A percentile compares a stretch with the other conserved stretches of the same genome.
These are phyloP conservation scores for Portunus trituberculatus DNA, from an alignment of 1,140 invertebrate species.

Conservation along the genomic window DNA sequence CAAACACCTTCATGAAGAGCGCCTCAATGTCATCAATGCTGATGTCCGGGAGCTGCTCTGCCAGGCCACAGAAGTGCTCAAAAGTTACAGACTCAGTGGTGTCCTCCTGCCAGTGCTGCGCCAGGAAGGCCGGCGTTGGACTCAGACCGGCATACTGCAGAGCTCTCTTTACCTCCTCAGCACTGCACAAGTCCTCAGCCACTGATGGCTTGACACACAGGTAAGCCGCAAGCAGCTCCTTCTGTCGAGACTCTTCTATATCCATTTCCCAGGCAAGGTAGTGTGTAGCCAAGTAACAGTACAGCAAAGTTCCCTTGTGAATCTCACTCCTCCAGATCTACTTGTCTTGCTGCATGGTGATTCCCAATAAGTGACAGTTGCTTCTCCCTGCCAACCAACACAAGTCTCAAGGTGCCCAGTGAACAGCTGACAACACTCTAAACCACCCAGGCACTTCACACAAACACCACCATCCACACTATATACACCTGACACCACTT, in stretches of 20 bases:
- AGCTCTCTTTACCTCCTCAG: slow-evolving; percentile 66
- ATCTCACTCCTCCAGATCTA: neutral
- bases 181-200: slow-evolving; percentile 69
- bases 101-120: slow-evolving; percentile 67
- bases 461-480: too few relatives aligned
- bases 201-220: slow-evolving; percentile 73
- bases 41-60: slow-evolving; percentile 59
- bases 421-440: too few relatives aligned
- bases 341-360: neutral
- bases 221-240: slow-evolving; percentile 74
- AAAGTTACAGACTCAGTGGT: slow-evolving; percentile 57
- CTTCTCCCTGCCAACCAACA: too few relatives aligned
- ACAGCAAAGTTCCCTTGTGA: neutral
- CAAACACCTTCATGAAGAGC: slow-evolving; percentile 74
- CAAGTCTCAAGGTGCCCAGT: too few relatives aligned
- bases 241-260: slow-evolving; percentile 62
- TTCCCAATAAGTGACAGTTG: neutral
- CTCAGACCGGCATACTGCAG: slow-evolving; percentile 77
- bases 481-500: too few relatives aligned
- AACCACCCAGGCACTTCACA: too few relatives aligned
- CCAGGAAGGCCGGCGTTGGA: slow-evolving; percentile 67
- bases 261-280: slow-evolving; percentile 2
- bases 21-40: slow-evolving; percentile 65
- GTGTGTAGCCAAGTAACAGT: neutral
- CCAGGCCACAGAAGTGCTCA: slow-evolving; percentile 65